Evolutionary conservation across 2,888 invertebrate species (phyloP).

Genomic region (Apodemia mormo): DNA sequence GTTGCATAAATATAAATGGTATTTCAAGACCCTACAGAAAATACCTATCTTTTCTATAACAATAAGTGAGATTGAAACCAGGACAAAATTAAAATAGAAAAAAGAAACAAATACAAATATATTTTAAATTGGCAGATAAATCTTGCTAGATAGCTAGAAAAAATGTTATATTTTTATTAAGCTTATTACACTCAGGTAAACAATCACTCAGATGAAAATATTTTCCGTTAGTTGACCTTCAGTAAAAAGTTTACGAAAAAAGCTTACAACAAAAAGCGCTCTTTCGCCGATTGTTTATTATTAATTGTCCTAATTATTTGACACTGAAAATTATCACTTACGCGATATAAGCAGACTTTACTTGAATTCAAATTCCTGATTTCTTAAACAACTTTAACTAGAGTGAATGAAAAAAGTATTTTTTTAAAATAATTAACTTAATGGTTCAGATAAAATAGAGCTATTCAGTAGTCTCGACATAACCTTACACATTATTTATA

Average conservation of each 20-base stretch:
- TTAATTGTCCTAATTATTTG: not conserved
- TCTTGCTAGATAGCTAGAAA: too few relatives aligned
- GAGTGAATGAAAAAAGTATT: not conserved
- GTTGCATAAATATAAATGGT: too few relatives aligned
- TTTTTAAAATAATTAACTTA: not conserved
- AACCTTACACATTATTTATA: conserved; percentile 74
- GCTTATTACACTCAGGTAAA: too few relatives aligned
- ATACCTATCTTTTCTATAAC: too few relatives aligned
- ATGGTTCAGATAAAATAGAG: not conserved
- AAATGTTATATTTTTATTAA: too few relatives aligned
- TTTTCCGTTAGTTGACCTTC: not conserved
- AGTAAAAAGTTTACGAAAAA: not conserved
- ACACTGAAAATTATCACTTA: not conserved
- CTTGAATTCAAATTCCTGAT: not conserved
- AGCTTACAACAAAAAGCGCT: not conserved
- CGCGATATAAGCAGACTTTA: not conserved
- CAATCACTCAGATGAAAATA: too few relatives aligned
- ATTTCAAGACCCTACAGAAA: too few relatives aligned
- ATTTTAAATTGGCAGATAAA: too few relatives aligned
- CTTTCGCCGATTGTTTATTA: conserved; percentile 4
- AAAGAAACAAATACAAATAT: too few relatives aligned
- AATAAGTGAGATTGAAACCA: too few relatives aligned
- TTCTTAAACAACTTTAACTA: not conserved
- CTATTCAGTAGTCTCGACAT: conserved; percentile 50
- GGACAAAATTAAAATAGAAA: too few relatives aligned